A percentile compares a stretch with the other conserved stretches of the same genome.
These are phyloP conservation scores for Cacoxenus indagator DNA, from an alignment of 2,888 invertebrate species.

Conservation along the genomic window DNA sequence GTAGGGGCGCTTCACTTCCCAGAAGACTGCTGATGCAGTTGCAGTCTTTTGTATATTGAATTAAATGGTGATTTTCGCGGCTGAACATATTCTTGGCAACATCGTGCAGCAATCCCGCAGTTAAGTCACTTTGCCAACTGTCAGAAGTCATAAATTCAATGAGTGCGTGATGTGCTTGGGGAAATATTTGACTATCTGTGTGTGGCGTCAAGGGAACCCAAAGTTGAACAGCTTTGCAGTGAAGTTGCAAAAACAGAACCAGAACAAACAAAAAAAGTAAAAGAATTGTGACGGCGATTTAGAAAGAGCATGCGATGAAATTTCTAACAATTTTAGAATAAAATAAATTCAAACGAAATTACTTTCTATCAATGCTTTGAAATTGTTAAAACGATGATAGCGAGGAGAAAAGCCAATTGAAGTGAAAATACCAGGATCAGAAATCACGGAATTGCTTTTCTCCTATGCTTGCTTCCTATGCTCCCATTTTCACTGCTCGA, in stretches of 20 bases:
- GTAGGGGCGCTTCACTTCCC: too few species aligned
- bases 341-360: slow-evolving; percentile 5
- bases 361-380: not conserved
- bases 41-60: slow-evolving; percentile 8
- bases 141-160: slow-evolving; percentile 15
- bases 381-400: not conserved
- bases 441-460: slow-evolving; percentile 18
- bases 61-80: slow-evolving; percentile 16
- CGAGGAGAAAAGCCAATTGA: not conserved
- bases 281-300: not conserved
- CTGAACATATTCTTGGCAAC: slow-evolving; percentile 19
- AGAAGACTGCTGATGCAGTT: too few species aligned
- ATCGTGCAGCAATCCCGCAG: not conserved
- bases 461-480: not conserved
- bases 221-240: too few species aligned
- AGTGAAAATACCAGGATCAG: slow-evolving; percentile 10
- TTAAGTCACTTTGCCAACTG: slow-evolving; percentile 8
- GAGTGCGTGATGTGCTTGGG: not conserved
- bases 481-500: not conserved
- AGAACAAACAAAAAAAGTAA: not conserved
- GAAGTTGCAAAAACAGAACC: too few species aligned
- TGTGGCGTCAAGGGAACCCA: too few species aligned
- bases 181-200: too few species aligned
- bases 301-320: not conserved
- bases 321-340: not conserved